Evolutionary conservation across 2,113 vertebrate species (phyloP).

Genomic region (Sminthopsis crassicaudata): DNA sequence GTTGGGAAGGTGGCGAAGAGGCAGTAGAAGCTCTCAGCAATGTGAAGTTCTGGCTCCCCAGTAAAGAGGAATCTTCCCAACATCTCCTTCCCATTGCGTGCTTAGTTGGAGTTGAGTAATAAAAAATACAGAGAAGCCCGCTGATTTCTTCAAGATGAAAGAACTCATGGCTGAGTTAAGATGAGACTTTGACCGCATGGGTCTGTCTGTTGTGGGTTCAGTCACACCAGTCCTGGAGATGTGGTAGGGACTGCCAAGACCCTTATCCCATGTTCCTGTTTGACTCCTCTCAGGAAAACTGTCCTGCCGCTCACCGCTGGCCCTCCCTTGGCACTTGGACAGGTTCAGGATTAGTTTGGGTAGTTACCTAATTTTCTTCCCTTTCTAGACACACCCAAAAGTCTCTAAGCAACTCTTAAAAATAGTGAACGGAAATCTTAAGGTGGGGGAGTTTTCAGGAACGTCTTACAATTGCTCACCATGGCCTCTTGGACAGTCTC

Average conservation of each 20-base stretch:
- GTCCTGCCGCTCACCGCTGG: conserved; percentile 56
- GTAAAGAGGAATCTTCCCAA: neutral
- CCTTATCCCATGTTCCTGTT: conserved; percentile 39
- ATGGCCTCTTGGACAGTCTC: neutral
- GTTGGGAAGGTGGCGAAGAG: neutral
- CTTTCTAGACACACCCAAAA: conserved; percentile 61
- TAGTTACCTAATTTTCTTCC: conserved; percentile 64
- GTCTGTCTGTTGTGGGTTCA: neutral
- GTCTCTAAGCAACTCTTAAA: conserved; percentile 52
- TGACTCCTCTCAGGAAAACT: conserved; percentile 51
- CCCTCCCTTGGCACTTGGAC: conserved; percentile 40
- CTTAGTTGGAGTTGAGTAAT: neutral
- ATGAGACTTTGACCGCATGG: neutral
- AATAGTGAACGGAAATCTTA: conserved; percentile 22
- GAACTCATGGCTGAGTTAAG: neutral
- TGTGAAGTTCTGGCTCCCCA: neutral
- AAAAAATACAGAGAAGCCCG: neutral
- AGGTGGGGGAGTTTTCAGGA: neutral
- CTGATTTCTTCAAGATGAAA: neutral
- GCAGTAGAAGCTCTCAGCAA: neutral
- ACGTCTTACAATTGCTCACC: neutral
- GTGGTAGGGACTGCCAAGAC: neutral
- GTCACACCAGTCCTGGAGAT: neutral
- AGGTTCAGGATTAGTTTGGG: conserved; percentile 48
- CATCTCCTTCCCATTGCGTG: neutral